phyloP scores from a whole-genome alignment of 2,113 vertebrate genomes.

The Podiceps cristatus region DNA sequence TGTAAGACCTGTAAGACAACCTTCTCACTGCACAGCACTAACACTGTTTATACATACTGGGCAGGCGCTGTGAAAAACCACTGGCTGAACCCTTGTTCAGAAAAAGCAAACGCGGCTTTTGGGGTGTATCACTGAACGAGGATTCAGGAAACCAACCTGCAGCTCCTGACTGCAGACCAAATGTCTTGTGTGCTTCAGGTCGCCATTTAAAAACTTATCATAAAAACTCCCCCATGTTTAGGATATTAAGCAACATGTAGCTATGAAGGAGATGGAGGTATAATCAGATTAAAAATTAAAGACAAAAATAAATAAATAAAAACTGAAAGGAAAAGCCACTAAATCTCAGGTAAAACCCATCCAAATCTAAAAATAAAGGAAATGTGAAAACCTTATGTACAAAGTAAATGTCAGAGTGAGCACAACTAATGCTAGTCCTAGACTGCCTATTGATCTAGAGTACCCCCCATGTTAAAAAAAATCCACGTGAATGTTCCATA shows the following conservation, averaged over 20 bases:
- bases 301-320: not conserved
- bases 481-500: not conserved
- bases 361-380: not conserved
- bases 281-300: not conserved
- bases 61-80: not conserved
- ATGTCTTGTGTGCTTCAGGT: not conserved
- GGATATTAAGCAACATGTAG: not conserved
- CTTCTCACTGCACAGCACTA: not conserved
- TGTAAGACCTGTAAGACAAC: no score
- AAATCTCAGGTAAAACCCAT: not conserved
- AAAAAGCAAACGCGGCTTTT: not conserved
- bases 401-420: conserved; percentile 31
- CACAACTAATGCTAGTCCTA: not conserved
- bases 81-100: not conserved
- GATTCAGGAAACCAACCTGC: not conserved
- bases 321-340: not conserved
- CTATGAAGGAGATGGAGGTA: not conserved
- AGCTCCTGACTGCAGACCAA: not conserved
- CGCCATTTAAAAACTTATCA: not conserved
- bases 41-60: rapidly evolving
- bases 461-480: not conserved
- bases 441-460: not conserved
- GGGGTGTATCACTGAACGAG: not conserved
- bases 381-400: not conserved
- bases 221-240: not conserved